Percentiles rank a stretch among this genome's conserved stretches.
These are phyloP conservation scores for Platyrinchus mystaceus DNA, from an alignment of 2,797 vertebrate genomes.

Conservation along the genomic window DNA sequence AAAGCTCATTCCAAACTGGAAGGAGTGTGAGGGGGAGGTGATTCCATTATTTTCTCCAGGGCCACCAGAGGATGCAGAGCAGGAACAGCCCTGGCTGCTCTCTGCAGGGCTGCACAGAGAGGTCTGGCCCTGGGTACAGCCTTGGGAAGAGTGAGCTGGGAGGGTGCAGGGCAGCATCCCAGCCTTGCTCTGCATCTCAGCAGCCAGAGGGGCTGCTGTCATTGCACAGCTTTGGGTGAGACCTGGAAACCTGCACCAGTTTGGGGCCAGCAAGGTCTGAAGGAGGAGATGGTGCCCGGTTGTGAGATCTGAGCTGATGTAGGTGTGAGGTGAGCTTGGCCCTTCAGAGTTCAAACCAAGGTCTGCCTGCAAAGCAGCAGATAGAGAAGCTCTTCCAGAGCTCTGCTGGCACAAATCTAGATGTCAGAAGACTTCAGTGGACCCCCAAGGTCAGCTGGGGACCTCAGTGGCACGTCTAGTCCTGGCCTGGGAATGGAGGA, in stretches of 20 bases:
- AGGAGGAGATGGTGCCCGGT: neutral
- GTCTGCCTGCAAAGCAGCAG: neutral
- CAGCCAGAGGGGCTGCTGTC: neutral
- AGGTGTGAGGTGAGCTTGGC: neutral
- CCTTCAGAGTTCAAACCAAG: neutral
- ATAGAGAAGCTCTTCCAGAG: neutral
- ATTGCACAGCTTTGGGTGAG: neutral
- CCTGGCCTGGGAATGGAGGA: neutral
- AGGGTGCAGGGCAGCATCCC: neutral
- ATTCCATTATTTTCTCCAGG: neutral
- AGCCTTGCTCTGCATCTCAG: neutral
- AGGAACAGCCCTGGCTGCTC: neutral
- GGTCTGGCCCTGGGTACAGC: neutral
- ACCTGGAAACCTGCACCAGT: neutral
- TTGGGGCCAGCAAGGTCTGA: neutral
- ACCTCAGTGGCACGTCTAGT: neutral
- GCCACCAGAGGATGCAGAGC: neutral
- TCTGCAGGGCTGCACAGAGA: fast-evolving
- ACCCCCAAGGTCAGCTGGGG: neutral
- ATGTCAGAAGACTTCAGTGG: neutral
- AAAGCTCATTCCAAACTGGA: neutral
- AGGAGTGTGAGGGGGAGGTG: neutral
- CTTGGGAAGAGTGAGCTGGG: neutral
- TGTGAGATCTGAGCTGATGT: neutral
- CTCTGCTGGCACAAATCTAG: neutral